Conservation (phyloP, 2,113 vertebrate genomes). For the Percina caprodes region DNA sequence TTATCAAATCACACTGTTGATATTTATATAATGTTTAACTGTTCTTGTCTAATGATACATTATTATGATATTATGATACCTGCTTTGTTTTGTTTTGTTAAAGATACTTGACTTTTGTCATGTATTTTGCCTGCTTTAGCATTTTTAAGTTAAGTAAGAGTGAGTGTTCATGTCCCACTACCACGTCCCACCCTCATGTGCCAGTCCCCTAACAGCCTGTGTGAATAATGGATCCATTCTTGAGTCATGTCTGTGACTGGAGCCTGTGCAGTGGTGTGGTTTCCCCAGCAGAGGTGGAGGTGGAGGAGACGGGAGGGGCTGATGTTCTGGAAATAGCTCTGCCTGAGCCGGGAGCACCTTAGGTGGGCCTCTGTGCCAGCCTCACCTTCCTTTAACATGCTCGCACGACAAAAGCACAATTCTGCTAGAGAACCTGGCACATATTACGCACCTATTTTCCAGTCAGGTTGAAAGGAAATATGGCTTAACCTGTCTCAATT, state of each 20-base stretch:
- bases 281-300: conserved; percentile 72
- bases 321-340: conserved; percentile 77
- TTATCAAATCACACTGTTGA: not conserved
- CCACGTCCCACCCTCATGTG: conserved; percentile 60
- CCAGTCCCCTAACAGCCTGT: conserved; percentile 65
- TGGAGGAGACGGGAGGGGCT: conserved; percentile 60
- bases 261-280: conserved; percentile 75
- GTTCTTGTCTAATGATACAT: conserved; percentile 1
- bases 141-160: conserved; percentile 61
- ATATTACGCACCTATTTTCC: conserved; percentile 40
- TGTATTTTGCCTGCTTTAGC: conserved; percentile 51
- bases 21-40: conserved; percentile 11
- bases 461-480: conserved; percentile 30
- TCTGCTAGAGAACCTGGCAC: conserved; percentile 25
- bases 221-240: conserved; percentile 86
- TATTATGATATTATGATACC: too few relatives aligned
- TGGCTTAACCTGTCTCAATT: conserved; percentile 37
- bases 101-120: conserved; percentile 38
- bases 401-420: conserved; percentile 44
- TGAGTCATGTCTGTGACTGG: conserved; percentile 74
- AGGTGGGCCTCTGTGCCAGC: conserved; percentile 74
- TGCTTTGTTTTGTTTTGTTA: conserved; percentile 38
- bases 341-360: conserved; percentile 66
- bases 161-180: conserved; percentile 46
- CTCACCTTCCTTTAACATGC: conserved; percentile 59